Evolutionary conservation across 2,888 invertebrate species (phyloP), one percentile per base, ranked within the genome.

Genomic region (Dicyrtomina minuta): DNA sequence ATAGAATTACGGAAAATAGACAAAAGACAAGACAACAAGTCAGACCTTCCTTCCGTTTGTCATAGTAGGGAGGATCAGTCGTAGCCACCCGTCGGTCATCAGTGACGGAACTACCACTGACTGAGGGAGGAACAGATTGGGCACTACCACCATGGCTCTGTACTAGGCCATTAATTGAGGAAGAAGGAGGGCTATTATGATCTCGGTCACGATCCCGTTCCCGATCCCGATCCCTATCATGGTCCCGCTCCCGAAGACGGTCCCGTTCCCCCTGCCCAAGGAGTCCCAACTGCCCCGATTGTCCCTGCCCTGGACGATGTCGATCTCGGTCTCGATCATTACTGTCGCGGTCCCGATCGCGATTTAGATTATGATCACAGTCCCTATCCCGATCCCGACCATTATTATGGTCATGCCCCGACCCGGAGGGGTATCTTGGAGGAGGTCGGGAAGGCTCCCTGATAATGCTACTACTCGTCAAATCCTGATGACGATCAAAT

Each of bases 1-100:
- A 13, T 10, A 20, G 15, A 26, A 15, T 46, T 15, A 41, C 17
- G 44, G 43, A 17, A 22, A 15, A 12, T 17, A 51, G 53, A 58
- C 6, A 17, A 3, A 58, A 27, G 33, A 58, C 24, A 27, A 27
- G 58, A 12, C 33, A 58, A 56, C 22, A 46, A 20, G n/a, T 10
- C 66, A 56, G 55, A 74, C 74, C 72, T 72, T 74, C 74, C 71
- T 67, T 72, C 69, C 68, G 33, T 33, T 69, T 70, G 68, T 72
- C 71, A 71, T 72, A 73, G 33, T 53, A 73, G 17, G 74, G 74
- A 66, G 71, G 68, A n/a, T 64, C 55, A 33, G 67, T 43, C 2
- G 61, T 41, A 46, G 62, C 56, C 20, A 67, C 12, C 46, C 61
- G 56, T 43, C 55, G 70, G 55, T 68, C 65, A 61, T 64, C 64